Conservation (phyloP, 2,797 vertebrate genomes). For the Typhlichthys subterraneus region DNA sequence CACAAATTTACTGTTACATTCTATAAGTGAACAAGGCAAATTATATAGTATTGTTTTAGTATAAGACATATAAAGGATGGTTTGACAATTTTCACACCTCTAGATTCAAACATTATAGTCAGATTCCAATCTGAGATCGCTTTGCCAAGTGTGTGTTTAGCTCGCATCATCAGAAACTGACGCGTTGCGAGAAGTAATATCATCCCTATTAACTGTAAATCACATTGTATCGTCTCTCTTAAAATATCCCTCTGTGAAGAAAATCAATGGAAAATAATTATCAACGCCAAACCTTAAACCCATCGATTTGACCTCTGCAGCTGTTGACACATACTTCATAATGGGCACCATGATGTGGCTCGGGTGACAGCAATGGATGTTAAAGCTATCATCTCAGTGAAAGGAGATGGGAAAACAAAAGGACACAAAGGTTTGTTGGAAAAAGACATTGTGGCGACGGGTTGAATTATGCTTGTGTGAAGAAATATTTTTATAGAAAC, state of each 20-base stretch:
- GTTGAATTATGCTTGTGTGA: too few species aligned
- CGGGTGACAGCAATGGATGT: slow-evolving; percentile 13
- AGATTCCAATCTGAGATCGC: not conserved
- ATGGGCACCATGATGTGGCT: slow-evolving; percentile 15
- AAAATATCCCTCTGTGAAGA: not conserved
- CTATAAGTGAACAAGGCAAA: not conserved
- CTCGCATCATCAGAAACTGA: slow-evolving; percentile 1
- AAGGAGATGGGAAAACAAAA: slow-evolving; percentile 13
- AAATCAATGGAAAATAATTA: slow-evolving; percentile 56
- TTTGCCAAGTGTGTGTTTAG: not conserved
- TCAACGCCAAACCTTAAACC: slow-evolving; percentile 37
- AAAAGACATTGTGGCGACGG: too few species aligned
- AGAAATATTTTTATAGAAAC: too few species aligned
- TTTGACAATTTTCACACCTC: not conserved
- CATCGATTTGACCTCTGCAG: slow-evolving; percentile 56
- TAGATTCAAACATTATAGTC: too few species aligned
- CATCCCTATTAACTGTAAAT: slow-evolving; percentile 26
- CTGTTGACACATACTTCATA: slow-evolving; percentile 36
- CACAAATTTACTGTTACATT: slow-evolving; percentile 4
- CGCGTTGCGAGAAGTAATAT: slow-evolving; percentile 3
- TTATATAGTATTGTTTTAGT: not conserved
- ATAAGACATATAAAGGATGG: not conserved
- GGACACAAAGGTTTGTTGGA: too few species aligned
- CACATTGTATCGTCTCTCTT: slow-evolving; percentile 36
- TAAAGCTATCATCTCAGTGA: slow-evolving; percentile 10